Conservation (phyloP, 2,113 vertebrate genomes). For the Rhegmatorhina hoffmannsi region DNA sequence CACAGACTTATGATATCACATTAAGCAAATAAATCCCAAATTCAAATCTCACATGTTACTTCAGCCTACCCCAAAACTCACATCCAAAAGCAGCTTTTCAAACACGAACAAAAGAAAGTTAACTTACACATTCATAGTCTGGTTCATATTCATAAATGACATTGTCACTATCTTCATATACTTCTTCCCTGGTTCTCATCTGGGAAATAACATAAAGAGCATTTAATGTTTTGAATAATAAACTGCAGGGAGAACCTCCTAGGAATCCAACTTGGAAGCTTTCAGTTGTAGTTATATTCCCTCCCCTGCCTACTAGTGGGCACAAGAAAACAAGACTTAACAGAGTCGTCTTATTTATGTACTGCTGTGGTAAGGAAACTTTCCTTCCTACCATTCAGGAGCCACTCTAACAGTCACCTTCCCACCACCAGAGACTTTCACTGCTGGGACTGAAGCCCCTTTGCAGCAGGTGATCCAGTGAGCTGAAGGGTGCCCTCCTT, state of each 20-base stretch:
- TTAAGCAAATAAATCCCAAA: background rate
- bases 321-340: background rate
- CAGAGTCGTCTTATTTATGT: background rate
- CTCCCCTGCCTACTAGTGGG: background rate
- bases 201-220: constrained; percentile 50
- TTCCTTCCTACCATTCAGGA: background rate
- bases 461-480: background rate
- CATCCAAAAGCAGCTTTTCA: background rate
- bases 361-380: background rate
- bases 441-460: background rate
- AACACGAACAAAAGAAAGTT: background rate
- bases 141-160: constrained; percentile 69
- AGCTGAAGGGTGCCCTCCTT: background rate
- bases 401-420: background rate
- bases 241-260: background rate
- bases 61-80: background rate
- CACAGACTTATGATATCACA: background rate
- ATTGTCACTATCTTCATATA: constrained; percentile 53
- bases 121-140: constrained; percentile 68
- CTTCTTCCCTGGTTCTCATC: constrained; percentile 44
- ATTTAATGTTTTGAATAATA: background rate
- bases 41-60: background rate
- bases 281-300: background rate
- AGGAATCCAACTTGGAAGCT: background rate
- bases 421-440: background rate